phyloP scores from a whole-genome alignment of 2,113 vertebrate genomes.

The Strigops habroptila region DNA sequence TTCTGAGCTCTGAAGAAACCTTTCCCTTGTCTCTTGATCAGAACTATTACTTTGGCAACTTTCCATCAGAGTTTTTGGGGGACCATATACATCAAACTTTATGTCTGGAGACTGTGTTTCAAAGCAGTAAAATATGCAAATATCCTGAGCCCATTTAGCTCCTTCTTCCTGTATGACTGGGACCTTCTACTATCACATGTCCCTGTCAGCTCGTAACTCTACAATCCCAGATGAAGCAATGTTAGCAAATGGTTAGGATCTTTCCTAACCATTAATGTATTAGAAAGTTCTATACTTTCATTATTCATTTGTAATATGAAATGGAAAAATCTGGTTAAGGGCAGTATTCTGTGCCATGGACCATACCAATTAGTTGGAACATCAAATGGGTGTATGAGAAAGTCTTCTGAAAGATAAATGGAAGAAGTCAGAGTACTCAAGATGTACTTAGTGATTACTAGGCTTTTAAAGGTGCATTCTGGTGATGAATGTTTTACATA shows the following conservation, averaged over 20 bases:
- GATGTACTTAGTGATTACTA: background rate
- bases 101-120: background rate
- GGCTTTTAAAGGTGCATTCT: background rate
- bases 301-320: background rate
- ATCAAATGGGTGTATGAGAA: background rate
- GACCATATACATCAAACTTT: background rate
- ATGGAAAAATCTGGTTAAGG: background rate
- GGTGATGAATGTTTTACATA: background rate
- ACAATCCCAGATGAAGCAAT: background rate
- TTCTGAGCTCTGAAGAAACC: background rate
- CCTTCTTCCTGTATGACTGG: background rate
- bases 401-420: background rate
- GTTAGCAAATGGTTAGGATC: background rate
- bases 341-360: background rate
- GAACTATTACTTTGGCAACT: background rate
- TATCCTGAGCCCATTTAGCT: background rate
- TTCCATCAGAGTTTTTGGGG: background rate
- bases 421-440: background rate
- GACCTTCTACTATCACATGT: background rate
- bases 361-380: background rate
- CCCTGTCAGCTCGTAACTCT: background rate
- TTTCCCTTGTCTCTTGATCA: background rate
- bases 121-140: background rate
- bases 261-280: background rate
- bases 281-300: background rate